Percentiles rank a stretch among this genome's conserved stretches.
Conservation (phyloP, 2,113 vertebrate species). For the Psilopsiagon aymara region DNA sequence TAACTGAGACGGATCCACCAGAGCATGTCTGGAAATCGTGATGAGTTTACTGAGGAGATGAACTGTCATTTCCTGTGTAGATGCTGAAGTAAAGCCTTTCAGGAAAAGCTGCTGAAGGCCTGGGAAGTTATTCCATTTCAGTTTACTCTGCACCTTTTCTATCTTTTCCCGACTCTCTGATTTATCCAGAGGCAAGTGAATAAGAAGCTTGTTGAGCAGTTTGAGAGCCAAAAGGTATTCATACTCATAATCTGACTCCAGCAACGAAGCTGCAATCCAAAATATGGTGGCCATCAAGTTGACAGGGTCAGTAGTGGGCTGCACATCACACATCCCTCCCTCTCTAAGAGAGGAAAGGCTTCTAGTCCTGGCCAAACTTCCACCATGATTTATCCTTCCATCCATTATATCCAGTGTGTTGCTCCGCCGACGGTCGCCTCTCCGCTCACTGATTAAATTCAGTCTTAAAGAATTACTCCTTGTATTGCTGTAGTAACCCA, state of each 20-base stretch:
- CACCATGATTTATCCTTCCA: slow-evolving; percentile 86
- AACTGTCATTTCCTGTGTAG: slow-evolving; percentile 97
- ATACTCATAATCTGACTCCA: slow-evolving; percentile 98
- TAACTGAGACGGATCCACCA: slow-evolving; percentile 92
- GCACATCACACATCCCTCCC: slow-evolving; percentile 81
- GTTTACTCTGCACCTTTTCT: slow-evolving; percentile 89
- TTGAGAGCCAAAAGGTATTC: slow-evolving; percentile 96
- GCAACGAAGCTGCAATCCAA: slow-evolving; percentile 93
- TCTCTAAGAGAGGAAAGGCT: slow-evolving; percentile 94
- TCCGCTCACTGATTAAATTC: slow-evolving; percentile 86
- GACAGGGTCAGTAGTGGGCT: slow-evolving; percentile 88
- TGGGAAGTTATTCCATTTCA: slow-evolving; percentile 96
- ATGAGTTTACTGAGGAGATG: slow-evolving; percentile 97
- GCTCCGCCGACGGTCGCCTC: slow-evolving; percentile 88
- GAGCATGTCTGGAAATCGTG: slow-evolving; percentile 87
- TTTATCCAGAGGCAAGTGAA: slow-evolving; percentile 93
- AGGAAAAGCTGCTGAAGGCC: slow-evolving; percentile 96
- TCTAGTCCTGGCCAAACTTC: slow-evolving; percentile 91
- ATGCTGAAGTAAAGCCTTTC: slow-evolving; percentile 96
- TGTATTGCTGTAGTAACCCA: slow-evolving; percentile 79
- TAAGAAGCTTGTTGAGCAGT: slow-evolving; percentile 93
- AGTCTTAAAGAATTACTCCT: slow-evolving; percentile 94
- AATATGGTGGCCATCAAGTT: slow-evolving; percentile 97
- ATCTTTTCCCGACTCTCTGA: slow-evolving; percentile 91
- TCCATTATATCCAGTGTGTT: slow-evolving; percentile 96